Evolutionary conservation across 2,797 vertebrate genomes (phyloP).

Genomic region (Sebastes paucispinis): DNA sequence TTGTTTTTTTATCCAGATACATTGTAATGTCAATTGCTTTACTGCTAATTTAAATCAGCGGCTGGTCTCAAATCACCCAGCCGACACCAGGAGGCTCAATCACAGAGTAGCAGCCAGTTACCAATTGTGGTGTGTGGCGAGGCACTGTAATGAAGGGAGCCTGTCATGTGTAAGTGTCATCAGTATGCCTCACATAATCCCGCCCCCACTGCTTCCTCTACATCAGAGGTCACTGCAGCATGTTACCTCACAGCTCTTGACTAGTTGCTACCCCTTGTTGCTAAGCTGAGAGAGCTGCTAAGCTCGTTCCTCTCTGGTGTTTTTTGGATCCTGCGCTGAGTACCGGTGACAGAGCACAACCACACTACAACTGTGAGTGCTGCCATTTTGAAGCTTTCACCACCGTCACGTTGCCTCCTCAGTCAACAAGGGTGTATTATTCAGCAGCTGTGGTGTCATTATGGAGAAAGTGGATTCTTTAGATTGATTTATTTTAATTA

Average conservation of each 20-base stretch:
- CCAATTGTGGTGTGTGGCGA: constrained; percentile 17
- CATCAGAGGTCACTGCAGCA: constrained; percentile 72
- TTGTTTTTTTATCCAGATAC: not conserved
- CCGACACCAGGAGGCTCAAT: not conserved
- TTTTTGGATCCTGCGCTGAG: constrained; percentile 56
- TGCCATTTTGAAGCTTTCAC: constrained; percentile 64
- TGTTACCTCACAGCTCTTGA: constrained; percentile 63
- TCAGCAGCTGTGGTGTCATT: constrained; percentile 3
- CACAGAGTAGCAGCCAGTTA: constrained; percentile 13
- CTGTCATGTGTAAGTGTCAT: constrained; percentile 55
- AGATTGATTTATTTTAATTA: not conserved
- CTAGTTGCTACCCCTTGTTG: constrained; percentile 78
- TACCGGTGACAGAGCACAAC: constrained; percentile 46
- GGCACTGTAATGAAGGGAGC: constrained; percentile 26
- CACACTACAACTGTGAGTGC: constrained; percentile 24
- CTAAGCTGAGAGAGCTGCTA: constrained; percentile 74
- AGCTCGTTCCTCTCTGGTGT: constrained; percentile 62
- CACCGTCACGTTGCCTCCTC: constrained; percentile 1
- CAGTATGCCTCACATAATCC: constrained; percentile 59
- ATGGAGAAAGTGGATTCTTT: not conserved
- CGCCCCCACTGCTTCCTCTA: constrained; percentile 55
- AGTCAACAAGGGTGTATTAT: not conserved
- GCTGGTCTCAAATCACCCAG: not conserved
- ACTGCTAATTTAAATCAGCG: constrained; percentile 38
- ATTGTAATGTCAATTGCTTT: not conserved